Base-by-base conservation (phyloP, 2,797 vertebrate species). In the Lacerta agilis region DNA sequence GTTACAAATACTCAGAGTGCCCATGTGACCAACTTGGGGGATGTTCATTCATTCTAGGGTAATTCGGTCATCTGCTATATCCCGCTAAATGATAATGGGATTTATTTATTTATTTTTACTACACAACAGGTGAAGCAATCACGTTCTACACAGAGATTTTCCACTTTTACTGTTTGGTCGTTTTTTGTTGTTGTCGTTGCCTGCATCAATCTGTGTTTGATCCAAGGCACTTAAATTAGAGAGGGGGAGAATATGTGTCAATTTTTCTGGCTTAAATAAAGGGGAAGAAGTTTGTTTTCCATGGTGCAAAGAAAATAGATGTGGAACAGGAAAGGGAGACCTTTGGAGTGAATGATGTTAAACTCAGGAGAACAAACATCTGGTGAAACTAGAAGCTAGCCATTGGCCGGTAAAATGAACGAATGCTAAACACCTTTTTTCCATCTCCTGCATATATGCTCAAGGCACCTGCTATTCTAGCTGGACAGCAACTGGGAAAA, bases 401-500 rank as follows among this genome's bases (percentile, higher is more conserved):
- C 79, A 55, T 36, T 9, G 82, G 82, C 92, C 79, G 87, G 89
- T 94, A 89, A 23, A 78, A 88, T 76, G 77, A 82, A 92, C n/a
- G 81, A 41, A 80, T 92, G 64, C 67, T 87, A 91, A 10, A 84
- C 82, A 89, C 91, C 67, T 91, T 81, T 91, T 69, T 90, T 78
- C 29, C 13, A 77, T 87, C 87, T 88, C 92, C 92, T 85, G 91
- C 45, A 80, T 43, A 82, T 83, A 73, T 55, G 86, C 64, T 87
- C 88, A 89, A 27, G 82, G 27, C 11, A 87, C 27, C 0, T 0
- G 61, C 43, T 89, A 49, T 90, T 87, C 89, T 88, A 73, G 81
- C 84, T 49, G 79, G 89, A 93, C 87, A 58, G 8, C 15, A 79
- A 81, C 88, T 91, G 71, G 79, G 85, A 87, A 93, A 88, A 89